Conservation (phyloP, 2,888 invertebrate species). For the Hymenopus coronatus region DNA sequence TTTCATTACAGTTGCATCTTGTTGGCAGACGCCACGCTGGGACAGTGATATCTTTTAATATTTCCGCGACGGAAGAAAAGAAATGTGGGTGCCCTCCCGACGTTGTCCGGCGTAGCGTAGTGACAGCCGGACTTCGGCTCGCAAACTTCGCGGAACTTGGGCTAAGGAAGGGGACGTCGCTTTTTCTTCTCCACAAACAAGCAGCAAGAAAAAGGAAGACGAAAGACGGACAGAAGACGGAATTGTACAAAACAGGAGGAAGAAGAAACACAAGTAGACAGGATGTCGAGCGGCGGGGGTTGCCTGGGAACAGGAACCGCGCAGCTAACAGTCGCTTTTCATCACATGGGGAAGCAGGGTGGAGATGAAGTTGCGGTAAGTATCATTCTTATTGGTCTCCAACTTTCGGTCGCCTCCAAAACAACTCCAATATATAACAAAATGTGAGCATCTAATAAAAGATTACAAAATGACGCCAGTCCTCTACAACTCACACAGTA, state of each 20-base stretch:
- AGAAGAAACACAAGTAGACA: conserved; percentile 6
- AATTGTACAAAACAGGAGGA: background rate
- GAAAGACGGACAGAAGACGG: conserved; percentile 1
- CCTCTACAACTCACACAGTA: no score
- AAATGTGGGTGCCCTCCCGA: background rate
- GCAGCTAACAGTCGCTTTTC: background rate
- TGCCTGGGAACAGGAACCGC: background rate
- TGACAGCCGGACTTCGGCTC: background rate
- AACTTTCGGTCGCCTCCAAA: background rate
- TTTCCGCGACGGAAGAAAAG: background rate
- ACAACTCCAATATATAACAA: background rate
- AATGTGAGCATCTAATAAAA: background rate
- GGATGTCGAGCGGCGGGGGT: background rate
- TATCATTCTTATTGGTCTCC: background rate
- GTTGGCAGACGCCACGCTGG: background rate
- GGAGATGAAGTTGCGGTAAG: background rate
- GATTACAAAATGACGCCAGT: background rate
- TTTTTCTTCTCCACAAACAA: background rate
- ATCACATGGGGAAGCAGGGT: background rate
- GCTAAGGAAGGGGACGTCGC: background rate
- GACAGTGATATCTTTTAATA: background rate
- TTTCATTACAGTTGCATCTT: background rate
- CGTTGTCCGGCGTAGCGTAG: background rate
- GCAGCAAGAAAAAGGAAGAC: background rate
- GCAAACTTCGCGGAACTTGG: background rate